Evolutionary conservation across 2,888 invertebrate genomes (phyloP), one percentile per base, ranked within the genome.

Genomic region (Cabera pusaria): DNA sequence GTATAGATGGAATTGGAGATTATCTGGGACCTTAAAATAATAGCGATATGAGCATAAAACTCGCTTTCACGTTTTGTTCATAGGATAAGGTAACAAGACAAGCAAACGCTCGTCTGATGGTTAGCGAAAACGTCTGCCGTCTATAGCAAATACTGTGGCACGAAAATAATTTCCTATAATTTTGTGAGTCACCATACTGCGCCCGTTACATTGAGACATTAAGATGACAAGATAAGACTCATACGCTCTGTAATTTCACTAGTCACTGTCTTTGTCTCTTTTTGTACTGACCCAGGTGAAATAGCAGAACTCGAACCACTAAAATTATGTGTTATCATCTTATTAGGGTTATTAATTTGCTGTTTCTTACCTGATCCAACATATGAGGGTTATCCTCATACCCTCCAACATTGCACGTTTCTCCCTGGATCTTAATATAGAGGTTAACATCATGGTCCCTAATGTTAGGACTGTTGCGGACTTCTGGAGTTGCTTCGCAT

Each of bases 361-460:
- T n/a, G n/a, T n/a, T n/a, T 6, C 3, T 1, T 5, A 94, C 94
- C 71, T 93, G 91, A 60, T 95, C 93, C 29, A 97, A 75, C 58
- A 97, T 90, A 45, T 93, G 92, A 0, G 97, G 97, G 73, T 97
- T 96, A 0, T 86, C 76, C 76, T 98, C 97, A 66, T 97, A 98
- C 0, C 97, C 97, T 5, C 97, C 97, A 59, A 97, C 92, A 45
- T 92, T 92, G 25, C 97, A 92, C 0, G 94, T 92, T 59, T 96
- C 95, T 1, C 96, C 96, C 63, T 96, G 96, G 1, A 96, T 91
- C 60, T 95, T 92, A 52, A 97, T 92, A 66, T 97, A 97, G 9
- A 96, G 87, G 7, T 92, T 93, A 3, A 92, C 92, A 67, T 98
- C 97, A 59, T 97, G 96, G 75, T 97, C 97, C 20, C 97, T 86